phyloP scores from a whole-genome alignment of 2,888 invertebrate genomes.

The Phyto melanocephala region DNA sequence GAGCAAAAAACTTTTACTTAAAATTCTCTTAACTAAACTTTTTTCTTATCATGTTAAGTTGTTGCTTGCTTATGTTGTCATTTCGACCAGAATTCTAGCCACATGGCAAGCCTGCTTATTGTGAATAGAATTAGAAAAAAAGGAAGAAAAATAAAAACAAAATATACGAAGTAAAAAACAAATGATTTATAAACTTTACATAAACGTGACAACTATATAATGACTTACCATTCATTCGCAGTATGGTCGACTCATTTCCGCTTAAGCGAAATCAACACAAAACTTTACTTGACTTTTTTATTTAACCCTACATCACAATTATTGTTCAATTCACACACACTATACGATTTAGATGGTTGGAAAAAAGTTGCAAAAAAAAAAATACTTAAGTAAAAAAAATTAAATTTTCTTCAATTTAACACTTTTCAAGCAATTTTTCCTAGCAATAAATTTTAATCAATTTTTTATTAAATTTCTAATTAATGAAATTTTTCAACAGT shows the following conservation, averaged over 20 bases:
- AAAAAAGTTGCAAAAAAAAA: conserved; percentile 54
- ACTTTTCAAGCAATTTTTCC: conserved; percentile 8
- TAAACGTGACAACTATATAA: conserved; percentile 27
- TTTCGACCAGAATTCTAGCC: neutral
- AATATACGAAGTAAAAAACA: conserved; percentile 32
- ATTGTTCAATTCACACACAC: conserved; percentile 40
- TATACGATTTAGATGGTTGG: conserved; percentile 39
- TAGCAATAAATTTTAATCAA: neutral
- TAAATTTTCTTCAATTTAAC: neutral
- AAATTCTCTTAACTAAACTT: too few species aligned
- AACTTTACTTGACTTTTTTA: conserved; percentile 6
- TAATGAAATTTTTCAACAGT: too few species aligned
- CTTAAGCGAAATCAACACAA: conserved; percentile 36
- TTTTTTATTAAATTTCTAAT: too few species aligned
- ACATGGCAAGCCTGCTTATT: conserved; percentile 51
- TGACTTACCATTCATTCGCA: conserved; percentile 13
- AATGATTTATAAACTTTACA: conserved; percentile 26
- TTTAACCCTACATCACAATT: conserved; percentile 39
- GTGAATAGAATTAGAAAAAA: conserved; percentile 18
- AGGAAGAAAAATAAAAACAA: conserved; percentile 50
- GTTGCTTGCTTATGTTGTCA: too few species aligned
- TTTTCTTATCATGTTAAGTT: too few species aligned
- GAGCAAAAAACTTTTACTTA: too few species aligned
- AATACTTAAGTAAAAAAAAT: conserved; percentile 27
- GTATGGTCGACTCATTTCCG: conserved; percentile 37